phyloP scores from a whole-genome alignment of 2,113 vertebrate species.

The Neodontobutis hainanensis region DNA sequence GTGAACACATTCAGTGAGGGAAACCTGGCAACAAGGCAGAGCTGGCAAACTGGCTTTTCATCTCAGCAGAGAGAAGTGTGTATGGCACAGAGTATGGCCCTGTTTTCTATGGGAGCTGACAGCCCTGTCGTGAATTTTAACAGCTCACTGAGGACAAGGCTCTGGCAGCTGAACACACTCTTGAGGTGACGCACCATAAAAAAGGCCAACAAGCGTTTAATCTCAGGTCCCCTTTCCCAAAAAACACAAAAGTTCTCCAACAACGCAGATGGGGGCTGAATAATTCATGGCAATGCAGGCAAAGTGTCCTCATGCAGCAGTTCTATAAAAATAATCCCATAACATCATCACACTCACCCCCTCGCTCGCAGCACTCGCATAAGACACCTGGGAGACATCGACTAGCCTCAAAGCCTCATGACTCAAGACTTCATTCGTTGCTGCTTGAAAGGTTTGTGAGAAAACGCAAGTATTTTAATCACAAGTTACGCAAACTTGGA shows the following conservation, averaged over 20 bases:
- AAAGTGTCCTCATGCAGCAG: constrained; percentile 67
- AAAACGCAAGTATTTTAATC: constrained; percentile 13
- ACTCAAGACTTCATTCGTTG: constrained; percentile 52
- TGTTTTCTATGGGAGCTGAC: constrained; percentile 28
- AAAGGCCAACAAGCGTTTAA: constrained; percentile 59
- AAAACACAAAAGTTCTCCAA: constrained; percentile 50
- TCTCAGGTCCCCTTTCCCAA: constrained; percentile 37
- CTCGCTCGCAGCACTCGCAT: constrained; percentile 44
- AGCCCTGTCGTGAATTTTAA: constrained; percentile 56
- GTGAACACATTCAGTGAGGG: constrained; percentile 42
- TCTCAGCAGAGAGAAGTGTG: constrained; percentile 23
- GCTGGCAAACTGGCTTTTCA: constrained; percentile 44
- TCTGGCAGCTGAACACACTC: constrained; percentile 43
- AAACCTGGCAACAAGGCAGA: constrained; percentile 42
- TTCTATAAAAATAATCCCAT: constrained; percentile 74
- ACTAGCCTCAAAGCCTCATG: constrained; percentile 51
- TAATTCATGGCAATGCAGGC: constrained; percentile 69
- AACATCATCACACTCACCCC: constrained; percentile 69
- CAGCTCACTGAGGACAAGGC: constrained; percentile 40
- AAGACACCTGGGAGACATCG: constrained; percentile 63
- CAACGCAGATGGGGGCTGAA: constrained; percentile 67
- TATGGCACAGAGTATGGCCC: constrained; percentile 28
- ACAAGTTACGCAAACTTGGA: constrained; percentile 1
- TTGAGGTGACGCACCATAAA: constrained; percentile 59
- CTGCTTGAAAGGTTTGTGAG: constrained; percentile 28